Conservation (phyloP, 2,113 vertebrate species). For the Rhinichthys klamathensis region DNA sequence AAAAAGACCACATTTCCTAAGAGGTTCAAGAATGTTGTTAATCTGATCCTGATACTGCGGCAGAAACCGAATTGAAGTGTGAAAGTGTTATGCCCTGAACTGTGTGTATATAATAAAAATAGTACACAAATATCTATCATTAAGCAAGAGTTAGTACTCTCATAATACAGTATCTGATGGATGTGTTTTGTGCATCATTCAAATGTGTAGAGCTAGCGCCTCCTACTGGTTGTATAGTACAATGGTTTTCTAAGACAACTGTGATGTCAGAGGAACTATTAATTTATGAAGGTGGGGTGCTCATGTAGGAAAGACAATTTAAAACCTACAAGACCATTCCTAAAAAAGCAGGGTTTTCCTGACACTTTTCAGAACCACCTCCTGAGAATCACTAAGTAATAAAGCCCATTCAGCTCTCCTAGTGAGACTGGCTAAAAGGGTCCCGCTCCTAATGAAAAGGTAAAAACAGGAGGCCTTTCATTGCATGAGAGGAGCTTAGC, state of each 20-base stretch:
- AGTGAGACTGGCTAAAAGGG: constrained; percentile 15
- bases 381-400: constrained; percentile 2
- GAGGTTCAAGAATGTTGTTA: neutral
- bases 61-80: neutral
- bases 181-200: neutral
- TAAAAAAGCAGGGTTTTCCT: neutral
- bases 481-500: constrained; percentile 14
- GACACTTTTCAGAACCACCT: neutral
- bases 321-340: neutral
- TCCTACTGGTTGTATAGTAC: constrained; percentile 34
- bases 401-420: constrained; percentile 9
- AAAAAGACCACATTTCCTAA: neutral
- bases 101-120: neutral
- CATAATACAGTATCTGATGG: neutral
- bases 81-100: neutral
- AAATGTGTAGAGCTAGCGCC: constrained; percentile 16
- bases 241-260: constrained; percentile 13
- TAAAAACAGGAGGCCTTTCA: constrained; percentile 25
- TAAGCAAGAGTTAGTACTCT: neutral
- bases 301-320: neutral
- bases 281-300: neutral
- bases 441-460: neutral
- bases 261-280: constrained; percentile 30
- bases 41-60: neutral
- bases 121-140: neutral